A percentile compares a stretch with the other conserved stretches of the same genome.
Conservation (phyloP, 2,113 vertebrate species). For the Lanius ludovicianus region DNA sequence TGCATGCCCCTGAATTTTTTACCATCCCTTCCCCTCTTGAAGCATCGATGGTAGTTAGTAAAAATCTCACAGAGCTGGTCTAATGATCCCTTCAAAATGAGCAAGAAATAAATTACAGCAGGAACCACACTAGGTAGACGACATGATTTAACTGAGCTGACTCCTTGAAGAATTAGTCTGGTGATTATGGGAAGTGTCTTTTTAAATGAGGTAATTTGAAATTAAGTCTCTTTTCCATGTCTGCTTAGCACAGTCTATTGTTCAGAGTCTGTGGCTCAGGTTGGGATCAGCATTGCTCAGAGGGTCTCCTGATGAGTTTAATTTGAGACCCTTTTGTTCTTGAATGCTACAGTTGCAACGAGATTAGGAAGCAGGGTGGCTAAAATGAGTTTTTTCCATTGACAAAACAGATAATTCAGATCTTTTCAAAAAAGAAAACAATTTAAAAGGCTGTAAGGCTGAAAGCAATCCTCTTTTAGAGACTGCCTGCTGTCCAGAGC, state of each 20-base stretch:
- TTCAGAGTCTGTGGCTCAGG: background rate
- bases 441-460: background rate
- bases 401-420: background rate
- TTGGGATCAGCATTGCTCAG: background rate
- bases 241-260: background rate
- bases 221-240: background rate
- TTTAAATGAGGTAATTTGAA: slow-evolving; percentile 16
- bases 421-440: background rate
- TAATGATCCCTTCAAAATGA: background rate
- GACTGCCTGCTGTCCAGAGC: background rate
- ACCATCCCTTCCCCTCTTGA: background rate
- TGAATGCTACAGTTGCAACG: background rate
- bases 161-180: background rate
- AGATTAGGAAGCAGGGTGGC: background rate
- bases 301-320: background rate
- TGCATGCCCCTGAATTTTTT: background rate
- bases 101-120: background rate
- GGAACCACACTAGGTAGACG: background rate
- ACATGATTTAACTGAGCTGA: background rate
- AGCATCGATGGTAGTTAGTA: background rate
- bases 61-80: background rate
- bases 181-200: background rate
- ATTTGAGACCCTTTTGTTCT: background rate
- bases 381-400: background rate
- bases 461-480: background rate